These are phyloP conservation scores for Aethina tumida DNA, from an alignment of 1,140 invertebrate genomes.

Conservation along the genomic window DNA sequence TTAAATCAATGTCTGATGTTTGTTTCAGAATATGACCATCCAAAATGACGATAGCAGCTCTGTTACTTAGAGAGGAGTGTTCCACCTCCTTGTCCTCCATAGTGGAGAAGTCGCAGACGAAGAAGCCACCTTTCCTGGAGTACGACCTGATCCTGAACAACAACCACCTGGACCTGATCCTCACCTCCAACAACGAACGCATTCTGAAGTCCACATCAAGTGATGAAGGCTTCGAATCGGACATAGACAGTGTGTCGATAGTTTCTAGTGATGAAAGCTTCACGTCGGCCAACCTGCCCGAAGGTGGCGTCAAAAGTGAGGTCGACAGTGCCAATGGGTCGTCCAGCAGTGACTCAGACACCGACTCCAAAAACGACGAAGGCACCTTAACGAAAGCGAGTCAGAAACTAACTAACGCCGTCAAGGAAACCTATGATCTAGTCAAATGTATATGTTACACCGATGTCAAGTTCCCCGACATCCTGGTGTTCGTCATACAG, in stretches of 20 bases:
- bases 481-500: constrained; percentile 35
- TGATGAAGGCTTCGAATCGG: constrained; percentile 38
- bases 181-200: constrained; percentile 17
- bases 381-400: constrained; percentile 2
- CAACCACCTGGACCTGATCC: constrained; percentile 22
- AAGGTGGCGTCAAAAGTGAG: constrained; percentile 18
- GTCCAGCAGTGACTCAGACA: constrained; percentile 32
- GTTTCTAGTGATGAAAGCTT: constrained; percentile 32
- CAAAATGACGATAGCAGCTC: constrained; percentile 27
- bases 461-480: constrained; percentile 30
- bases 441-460: constrained; percentile 36
- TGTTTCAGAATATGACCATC: constrained; percentile 31
- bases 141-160: constrained; percentile 28
- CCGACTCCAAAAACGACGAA: constrained; percentile 19
- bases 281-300: constrained; percentile 15
- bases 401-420: not conserved
- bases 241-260: constrained; percentile 33
- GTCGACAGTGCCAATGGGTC: constrained; percentile 36
- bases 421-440: constrained; percentile 30
- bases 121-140: constrained; percentile 18
- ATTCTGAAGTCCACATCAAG: constrained; percentile 9
- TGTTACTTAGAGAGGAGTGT: constrained; percentile 28
- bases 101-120: constrained; percentile 29
- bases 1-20: too few species aligned
- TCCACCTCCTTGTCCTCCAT: constrained; percentile 27